phyloP scores from a whole-genome alignment of 2,113 vertebrate species.

The Misgurnus anguillicaudatus region DNA sequence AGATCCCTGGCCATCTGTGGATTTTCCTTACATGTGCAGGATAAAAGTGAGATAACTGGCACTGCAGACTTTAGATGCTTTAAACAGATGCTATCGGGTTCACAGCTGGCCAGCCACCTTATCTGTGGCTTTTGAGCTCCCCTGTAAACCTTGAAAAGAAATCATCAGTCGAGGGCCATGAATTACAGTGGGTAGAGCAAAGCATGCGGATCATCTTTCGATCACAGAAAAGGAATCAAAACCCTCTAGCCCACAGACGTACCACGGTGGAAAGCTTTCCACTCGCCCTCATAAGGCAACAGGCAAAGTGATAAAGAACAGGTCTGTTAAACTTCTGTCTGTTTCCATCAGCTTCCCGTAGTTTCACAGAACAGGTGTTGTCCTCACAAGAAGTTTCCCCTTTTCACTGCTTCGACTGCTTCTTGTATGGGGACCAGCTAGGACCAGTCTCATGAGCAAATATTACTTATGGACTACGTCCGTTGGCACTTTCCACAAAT shows the following conservation, averaged over 20 bases:
- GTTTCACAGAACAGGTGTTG: slow-evolving; percentile 48
- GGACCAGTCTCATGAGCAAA: background rate
- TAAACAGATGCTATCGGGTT: slow-evolving; percentile 75
- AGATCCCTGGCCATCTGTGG: slow-evolving; percentile 64
- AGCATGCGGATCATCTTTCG: slow-evolving; percentile 45
- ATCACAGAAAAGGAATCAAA: slow-evolving; percentile 47
- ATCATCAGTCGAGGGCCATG: slow-evolving; percentile 59
- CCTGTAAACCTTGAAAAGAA: slow-evolving; percentile 64
- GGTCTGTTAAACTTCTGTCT: slow-evolving; percentile 31
- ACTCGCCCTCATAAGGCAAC: slow-evolving; percentile 46
- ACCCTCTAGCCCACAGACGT: slow-evolving; percentile 45
- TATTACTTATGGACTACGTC: background rate
- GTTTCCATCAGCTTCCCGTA: slow-evolving; percentile 24
- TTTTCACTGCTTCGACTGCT: background rate
- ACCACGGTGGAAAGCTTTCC: slow-evolving; percentile 42
- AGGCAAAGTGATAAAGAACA: slow-evolving; percentile 46
- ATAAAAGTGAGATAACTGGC: slow-evolving; percentile 64
- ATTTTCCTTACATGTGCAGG: slow-evolving; percentile 62
- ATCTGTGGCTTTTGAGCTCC: slow-evolving; percentile 62
- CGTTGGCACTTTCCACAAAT: too few species aligned
- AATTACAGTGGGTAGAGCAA: slow-evolving; percentile 46
- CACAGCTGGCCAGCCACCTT: slow-evolving; percentile 69
- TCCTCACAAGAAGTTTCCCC: slow-evolving; percentile 15
- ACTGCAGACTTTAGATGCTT: slow-evolving; percentile 64
- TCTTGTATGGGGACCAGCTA: background rate